phyloP scores from a whole-genome alignment of 2,888 invertebrate species.

The Eulithis testata region DNA sequence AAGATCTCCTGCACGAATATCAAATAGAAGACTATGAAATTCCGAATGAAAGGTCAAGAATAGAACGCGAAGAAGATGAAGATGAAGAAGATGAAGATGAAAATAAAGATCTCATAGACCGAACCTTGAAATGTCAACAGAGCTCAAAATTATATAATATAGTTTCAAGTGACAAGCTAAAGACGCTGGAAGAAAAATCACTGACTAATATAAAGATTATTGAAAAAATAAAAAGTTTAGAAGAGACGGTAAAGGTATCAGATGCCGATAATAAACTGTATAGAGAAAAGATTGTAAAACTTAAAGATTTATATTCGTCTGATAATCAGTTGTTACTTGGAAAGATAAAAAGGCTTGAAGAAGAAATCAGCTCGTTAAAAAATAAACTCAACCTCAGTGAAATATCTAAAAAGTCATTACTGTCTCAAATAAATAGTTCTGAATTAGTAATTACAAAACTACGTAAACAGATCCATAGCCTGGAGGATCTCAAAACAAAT shows the following conservation, averaged over 20 bases:
- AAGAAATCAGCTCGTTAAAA: constrained; percentile 1
- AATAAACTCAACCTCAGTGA: not conserved
- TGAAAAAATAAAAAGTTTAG: constrained; percentile 18
- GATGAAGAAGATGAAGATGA: too few relatives aligned
- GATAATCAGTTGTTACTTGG: constrained; percentile 20
- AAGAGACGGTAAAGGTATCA: constrained; percentile 1
- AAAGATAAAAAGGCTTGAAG: constrained; percentile 17
- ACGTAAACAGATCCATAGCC: not conserved
- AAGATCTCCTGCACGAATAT: constrained; percentile 8
- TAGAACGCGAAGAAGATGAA: too few relatives aligned
- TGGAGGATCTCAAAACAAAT: not conserved
- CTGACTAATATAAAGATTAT: not conserved
- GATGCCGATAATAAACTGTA: constrained; percentile 2
- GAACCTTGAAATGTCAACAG: not conserved
- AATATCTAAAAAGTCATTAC: not conserved
- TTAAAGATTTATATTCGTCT: constrained; percentile 17
- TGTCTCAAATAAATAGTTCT: not conserved
- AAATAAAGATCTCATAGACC: not conserved
- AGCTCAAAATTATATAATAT: not conserved
- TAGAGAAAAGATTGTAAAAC: constrained; percentile 10
- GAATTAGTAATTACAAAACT: constrained; percentile 15
- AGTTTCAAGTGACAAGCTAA: not conserved
- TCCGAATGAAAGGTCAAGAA: not conserved
- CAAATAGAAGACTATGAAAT: constrained; percentile 16
- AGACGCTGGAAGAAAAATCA: constrained; percentile 1